Percentiles rank a stretch among this genome's conserved stretches.
phyloP scores from a whole-genome alignment of 2,113 vertebrate genomes.

The Telmatochromis sp. region DNA sequence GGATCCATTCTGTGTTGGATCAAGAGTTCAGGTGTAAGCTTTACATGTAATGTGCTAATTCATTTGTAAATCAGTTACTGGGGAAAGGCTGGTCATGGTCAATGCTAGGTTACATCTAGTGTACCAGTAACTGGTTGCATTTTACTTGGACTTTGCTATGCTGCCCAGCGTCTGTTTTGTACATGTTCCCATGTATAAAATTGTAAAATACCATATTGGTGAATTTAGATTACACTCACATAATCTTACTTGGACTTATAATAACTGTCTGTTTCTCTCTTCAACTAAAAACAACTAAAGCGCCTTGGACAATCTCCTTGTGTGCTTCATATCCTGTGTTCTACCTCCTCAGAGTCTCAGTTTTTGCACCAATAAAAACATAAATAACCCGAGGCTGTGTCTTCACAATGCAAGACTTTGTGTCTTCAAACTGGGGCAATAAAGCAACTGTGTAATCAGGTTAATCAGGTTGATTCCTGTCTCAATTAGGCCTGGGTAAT shows the following conservation, averaged over 20 bases:
- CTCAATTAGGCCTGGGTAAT: not conserved
- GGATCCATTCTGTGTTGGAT: not conserved
- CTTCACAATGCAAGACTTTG: not conserved
- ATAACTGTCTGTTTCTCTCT: not conserved
- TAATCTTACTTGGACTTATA: not conserved
- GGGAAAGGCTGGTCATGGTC: not conserved
- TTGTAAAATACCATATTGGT: not conserved
- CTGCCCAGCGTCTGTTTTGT: not conserved
- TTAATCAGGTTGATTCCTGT: slow-evolving; percentile 27
- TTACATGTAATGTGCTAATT: not conserved
- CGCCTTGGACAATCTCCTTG: not conserved
- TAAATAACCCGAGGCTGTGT: not conserved
- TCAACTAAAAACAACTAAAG: not conserved
- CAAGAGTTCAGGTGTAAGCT: not conserved
- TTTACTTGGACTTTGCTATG: not conserved
- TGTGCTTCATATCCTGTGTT: not conserved
- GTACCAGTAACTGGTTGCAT: not conserved
- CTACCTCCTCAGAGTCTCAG: not conserved
- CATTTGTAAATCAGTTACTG: not conserved
- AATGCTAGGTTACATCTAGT: not conserved
- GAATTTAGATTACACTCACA: not conserved
- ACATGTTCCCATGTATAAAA: not conserved
- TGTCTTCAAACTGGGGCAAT: not conserved
- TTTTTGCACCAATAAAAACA: not conserved
- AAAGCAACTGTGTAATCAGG: not conserved